These are phyloP conservation scores for Choristoneura fumiferana DNA, from an alignment of 1,140 invertebrate genomes.

Conservation along the genomic window DNA sequence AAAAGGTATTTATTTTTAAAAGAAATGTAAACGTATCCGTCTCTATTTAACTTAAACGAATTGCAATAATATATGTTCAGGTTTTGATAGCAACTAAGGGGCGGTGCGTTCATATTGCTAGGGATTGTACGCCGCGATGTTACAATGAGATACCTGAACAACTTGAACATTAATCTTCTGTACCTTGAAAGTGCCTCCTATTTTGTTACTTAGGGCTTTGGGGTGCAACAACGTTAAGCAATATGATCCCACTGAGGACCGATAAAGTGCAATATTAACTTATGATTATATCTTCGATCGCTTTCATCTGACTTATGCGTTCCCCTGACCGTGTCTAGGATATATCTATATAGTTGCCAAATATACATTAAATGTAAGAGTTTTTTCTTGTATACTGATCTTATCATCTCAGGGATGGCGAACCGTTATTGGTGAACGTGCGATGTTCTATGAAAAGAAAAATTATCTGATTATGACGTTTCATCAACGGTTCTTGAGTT, in stretches of 20 bases:
- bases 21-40: constrained; percentile 8
- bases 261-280: constrained; percentile 17
- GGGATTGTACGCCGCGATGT: background rate
- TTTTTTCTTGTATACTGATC: background rate
- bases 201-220: background rate
- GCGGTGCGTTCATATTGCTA: constrained; percentile 9
- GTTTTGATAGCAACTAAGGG: constrained; percentile 1
- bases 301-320: constrained; percentile 28
- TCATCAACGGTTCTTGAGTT: too few species aligned
- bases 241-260: constrained; percentile 4
- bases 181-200: constrained; percentile 8
- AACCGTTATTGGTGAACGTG: too few species aligned
- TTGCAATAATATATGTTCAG: constrained; percentile 18
- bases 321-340: constrained; percentile 24
- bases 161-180: constrained; percentile 1
- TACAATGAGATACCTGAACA: background rate
- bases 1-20: constrained; percentile 11
- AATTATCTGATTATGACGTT: too few species aligned
- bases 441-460: too few species aligned
- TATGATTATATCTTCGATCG: background rate
- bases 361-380: constrained; percentile 5
- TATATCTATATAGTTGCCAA: constrained; percentile 11
- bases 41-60: constrained; percentile 21
- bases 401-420: too few species aligned
- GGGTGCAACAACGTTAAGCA: background rate